Conservation (phyloP, 2,113 vertebrate species). For the Myanophis thanlyinensis region DNA sequence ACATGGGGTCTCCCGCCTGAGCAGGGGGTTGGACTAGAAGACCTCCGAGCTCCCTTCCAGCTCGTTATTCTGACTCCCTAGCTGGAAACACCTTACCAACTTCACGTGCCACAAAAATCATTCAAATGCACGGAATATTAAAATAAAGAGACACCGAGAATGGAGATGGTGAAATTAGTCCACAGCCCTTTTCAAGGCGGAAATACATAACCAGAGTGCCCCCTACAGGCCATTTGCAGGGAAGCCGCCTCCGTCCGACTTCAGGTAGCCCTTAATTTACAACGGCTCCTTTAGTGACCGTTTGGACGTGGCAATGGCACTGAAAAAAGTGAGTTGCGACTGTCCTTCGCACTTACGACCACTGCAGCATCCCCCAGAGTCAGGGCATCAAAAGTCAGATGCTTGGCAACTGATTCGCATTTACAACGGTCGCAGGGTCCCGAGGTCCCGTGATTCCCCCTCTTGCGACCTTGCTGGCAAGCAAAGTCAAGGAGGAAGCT, state of each 20-base stretch:
- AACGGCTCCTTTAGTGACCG: no score
- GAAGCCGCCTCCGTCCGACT: background rate
- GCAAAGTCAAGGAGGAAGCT: background rate
- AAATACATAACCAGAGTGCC: conserved; percentile 37
- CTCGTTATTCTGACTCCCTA: background rate
- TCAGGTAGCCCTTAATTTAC: no score
- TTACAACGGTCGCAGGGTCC: background rate
- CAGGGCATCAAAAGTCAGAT: no score
- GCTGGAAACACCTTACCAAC: background rate
- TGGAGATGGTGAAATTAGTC: conserved; percentile 21
- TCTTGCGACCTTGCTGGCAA: background rate
- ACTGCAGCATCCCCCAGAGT: no score
- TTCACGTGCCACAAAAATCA: background rate
- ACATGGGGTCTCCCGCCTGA: background rate
- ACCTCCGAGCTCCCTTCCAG: background rate
- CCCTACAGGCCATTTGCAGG: conserved; percentile 43
- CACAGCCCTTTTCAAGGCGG: background rate
- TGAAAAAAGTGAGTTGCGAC: no score
- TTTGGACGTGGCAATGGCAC: no score
- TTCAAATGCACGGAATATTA: background rate
- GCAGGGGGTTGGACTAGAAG: background rate
- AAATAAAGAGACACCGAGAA: background rate
- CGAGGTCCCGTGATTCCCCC: no score
- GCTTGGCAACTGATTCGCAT: no score
- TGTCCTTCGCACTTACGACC: no score